Evolutionary conservation across 1,140 invertebrate genomes (phyloP), one percentile per base, ranked within the genome.

Genomic region (Lepidostoma basale): DNA sequence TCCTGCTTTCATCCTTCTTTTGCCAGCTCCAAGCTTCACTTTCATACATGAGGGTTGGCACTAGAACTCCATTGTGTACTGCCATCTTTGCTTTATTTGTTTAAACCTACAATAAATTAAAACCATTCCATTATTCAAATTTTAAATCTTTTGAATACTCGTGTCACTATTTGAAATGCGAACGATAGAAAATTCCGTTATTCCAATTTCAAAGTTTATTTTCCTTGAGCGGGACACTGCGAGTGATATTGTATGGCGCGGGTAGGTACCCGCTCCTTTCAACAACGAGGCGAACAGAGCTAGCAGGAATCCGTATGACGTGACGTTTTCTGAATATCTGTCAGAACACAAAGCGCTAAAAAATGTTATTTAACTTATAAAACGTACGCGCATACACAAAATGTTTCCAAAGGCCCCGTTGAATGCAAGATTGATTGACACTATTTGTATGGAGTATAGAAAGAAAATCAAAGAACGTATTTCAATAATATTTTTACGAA

Each of bases 351-450:
- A 56, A 47, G 22, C 26, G 16, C 14, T 33, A 10, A 47, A 33
- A 56, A 56, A 20, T 56, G 26, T 33, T 56, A 33, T 33, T 56
- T 18, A 33, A 56, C 26, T 47, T 22, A 12, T 12, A 12, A 16
- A 30, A 30, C 16, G 26, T 54, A 26, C n/a, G 10, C n/a, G 36
- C 14, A 56, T 9, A 12, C 12, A 56, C 25, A 33, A 10, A 33
- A 26, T 26, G 30, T 52, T 52, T 52, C 47, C 30, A 36, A 18
- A 56, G 14, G 12, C 1, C n/a, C 0, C 28, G 5, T 14, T 33
- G 52, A 56, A 56, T 56, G 23, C 44, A 47, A 47, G 52, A 56
- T 33, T 56, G 52, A 56, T 56, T 56, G 52, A 56, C 52, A 10
- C 36, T 49, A 22, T 49, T 47, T 30, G 26, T 20, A 30, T 30